These are phyloP conservation scores for Acanthosepion pharaonis DNA, from an alignment of 2,888 invertebrate genomes.

Conservation along the genomic window DNA sequence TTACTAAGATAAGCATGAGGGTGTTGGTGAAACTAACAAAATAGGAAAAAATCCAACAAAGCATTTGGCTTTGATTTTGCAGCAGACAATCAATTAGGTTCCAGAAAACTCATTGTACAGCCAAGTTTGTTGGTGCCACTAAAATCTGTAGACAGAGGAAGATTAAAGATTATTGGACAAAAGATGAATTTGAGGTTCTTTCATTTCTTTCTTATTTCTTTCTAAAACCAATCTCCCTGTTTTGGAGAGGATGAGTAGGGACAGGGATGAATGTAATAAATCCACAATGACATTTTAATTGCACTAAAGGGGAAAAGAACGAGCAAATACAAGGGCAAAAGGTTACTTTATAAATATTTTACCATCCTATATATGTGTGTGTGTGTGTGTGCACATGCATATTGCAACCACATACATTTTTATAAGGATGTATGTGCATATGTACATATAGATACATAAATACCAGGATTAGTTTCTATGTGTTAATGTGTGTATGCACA, in stretches of 20 bases:
- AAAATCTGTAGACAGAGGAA: neutral
- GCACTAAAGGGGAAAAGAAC: neutral
- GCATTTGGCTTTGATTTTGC: neutral
- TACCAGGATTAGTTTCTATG: no score
- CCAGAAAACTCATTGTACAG: neutral
- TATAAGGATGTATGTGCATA: no score
- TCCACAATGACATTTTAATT: constrained; percentile 33
- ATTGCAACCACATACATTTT: no score
- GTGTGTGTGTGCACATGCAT: no score
- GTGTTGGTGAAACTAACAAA: no score
- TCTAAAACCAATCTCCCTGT: neutral
- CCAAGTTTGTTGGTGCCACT: neutral
- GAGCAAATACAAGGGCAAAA: neutral
- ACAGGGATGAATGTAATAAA: neutral
- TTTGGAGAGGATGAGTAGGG: neutral
- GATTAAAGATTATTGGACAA: constrained; percentile 22
- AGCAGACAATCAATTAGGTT: neutral
- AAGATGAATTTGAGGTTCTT: neutral
- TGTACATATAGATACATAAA: no score
- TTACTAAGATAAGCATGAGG: neutral
- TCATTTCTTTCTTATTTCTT: neutral
- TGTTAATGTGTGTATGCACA: no score
- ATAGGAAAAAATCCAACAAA: neutral
- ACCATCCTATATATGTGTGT: neutral
- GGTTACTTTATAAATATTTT: neutral